Conservation (phyloP, 2,797 vertebrate species). For the Furcifer pardalis region DNA sequence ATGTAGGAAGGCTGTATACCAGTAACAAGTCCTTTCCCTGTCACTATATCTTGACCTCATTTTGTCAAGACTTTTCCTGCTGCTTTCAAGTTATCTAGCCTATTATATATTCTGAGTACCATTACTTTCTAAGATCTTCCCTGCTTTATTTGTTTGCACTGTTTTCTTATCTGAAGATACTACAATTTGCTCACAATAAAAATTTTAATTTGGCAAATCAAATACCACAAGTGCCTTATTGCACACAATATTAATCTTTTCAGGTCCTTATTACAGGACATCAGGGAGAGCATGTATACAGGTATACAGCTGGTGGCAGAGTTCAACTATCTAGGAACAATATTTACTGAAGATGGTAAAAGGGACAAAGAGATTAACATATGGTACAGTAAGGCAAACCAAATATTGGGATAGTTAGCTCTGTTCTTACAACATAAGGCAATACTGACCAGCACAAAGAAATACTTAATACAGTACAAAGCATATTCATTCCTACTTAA, state of each 20-base stretch:
- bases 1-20: neutral
- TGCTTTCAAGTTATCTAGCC: slow-evolving; percentile 1
- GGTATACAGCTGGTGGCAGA: too few relatives aligned
- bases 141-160: neutral
- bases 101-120: neutral
- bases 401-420: too few relatives aligned
- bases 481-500: too few relatives aligned
- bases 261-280: neutral
- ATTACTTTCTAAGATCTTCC: neutral
- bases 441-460: too few relatives aligned
- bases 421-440: too few relatives aligned
- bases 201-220: neutral
- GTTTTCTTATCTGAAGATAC: neutral
- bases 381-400: too few relatives aligned
- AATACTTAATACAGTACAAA: too few relatives aligned
- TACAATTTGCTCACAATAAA: neutral
- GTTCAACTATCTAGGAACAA: too few relatives aligned
- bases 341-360: too few relatives aligned
- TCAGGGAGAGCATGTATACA: too few relatives aligned
- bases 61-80: neutral
- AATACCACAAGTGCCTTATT: neutral
- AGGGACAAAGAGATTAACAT: too few relatives aligned
- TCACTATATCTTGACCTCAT: neutral
- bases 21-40: slow-evolving; percentile 2
- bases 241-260: neutral